Percentiles rank a stretch among this genome's conserved stretches.
phyloP scores from a whole-genome alignment of 2,113 vertebrate genomes.

The Nothocercus nigrocapillus region DNA sequence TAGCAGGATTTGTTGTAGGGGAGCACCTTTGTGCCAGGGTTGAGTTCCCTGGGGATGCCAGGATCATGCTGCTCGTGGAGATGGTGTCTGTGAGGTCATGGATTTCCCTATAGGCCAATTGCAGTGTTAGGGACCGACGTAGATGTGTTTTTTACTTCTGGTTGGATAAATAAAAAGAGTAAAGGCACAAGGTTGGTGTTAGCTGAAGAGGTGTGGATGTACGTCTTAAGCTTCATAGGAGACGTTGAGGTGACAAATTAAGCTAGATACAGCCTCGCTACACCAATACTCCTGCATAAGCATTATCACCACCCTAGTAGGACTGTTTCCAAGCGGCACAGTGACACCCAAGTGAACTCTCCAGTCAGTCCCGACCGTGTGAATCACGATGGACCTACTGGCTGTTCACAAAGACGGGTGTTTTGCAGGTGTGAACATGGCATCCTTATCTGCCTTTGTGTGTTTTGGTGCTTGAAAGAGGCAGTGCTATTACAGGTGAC shows the following conservation, averaged over 20 bases:
- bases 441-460: fast-evolving
- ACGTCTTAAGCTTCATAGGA: neutral
- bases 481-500: neutral
- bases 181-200: neutral
- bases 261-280: neutral
- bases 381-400: neutral
- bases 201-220: neutral
- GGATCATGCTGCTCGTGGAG: no score
- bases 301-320: neutral
- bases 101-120: neutral
- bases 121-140: neutral
- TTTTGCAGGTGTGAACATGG: neutral
- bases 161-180: neutral
- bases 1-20: fast-evolving
- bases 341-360: fast-evolving
- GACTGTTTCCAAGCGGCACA: fast-evolving
- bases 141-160: neutral
- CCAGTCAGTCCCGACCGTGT: neutral
- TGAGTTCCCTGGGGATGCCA: neutral
- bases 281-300: neutral
- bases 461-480: neutral
- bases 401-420: neutral
- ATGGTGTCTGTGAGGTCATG: neutral
- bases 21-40: no score
- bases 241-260: neutral